Evolutionary conservation across 2,888 invertebrate genomes (phyloP).

Genomic region (Tenthredo scrophulariae): DNA sequence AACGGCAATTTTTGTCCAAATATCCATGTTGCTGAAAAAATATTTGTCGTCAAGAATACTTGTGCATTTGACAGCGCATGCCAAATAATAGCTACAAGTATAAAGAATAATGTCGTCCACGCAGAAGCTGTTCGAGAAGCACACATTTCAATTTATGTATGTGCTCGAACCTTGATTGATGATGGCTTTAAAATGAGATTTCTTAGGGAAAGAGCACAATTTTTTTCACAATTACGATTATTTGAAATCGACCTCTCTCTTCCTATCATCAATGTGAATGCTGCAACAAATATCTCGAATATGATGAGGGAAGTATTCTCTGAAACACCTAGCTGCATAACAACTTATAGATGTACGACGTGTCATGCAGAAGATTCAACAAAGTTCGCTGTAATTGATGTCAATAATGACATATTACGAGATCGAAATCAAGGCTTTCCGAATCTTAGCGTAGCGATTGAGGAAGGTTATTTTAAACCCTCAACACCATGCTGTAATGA

Average conservation of each 20-base stretch:
- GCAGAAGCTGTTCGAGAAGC: not conserved
- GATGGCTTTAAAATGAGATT: not conserved
- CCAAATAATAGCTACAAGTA: slow-evolving; percentile 46
- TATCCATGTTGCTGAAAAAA: not conserved
- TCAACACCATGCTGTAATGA: not conserved
- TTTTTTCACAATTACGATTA: not conserved
- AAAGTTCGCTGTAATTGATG: not conserved
- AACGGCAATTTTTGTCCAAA: slow-evolving; percentile 31
- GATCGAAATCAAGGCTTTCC: slow-evolving; percentile 3
- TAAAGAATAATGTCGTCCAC: slow-evolving; percentile 6
- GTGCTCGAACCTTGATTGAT: slow-evolving; percentile 10
- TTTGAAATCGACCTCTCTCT: not conserved
- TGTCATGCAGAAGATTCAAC: not conserved
- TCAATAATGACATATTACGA: not conserved
- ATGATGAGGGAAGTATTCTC: not conserved
- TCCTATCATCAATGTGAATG: slow-evolving; percentile 23
- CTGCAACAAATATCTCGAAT: slow-evolving; percentile 35
- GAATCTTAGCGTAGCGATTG: not conserved
- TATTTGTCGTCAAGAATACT: slow-evolving; percentile 38
- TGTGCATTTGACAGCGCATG: slow-evolving; percentile 42
- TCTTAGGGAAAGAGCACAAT: not conserved
- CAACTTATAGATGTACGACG: not conserved
- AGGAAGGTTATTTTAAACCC: not conserved
- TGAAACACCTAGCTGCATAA: not conserved
- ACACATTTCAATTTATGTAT: not conserved